Evolutionary conservation across 2,797 vertebrate species (phyloP).

Genomic region (Poecilia gillii): DNA sequence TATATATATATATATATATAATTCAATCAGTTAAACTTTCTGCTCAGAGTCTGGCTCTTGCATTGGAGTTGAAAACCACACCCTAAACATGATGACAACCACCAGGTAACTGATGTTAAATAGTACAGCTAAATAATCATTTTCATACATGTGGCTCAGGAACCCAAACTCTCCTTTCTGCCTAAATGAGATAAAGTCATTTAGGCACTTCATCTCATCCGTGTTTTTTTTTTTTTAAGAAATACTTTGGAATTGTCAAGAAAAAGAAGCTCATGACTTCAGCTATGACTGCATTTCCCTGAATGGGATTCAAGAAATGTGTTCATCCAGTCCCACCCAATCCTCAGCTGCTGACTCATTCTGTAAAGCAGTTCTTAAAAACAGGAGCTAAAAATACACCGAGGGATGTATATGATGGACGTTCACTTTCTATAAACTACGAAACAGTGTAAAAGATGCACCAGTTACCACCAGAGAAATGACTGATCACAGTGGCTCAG

Average conservation of each 20-base stretch:
- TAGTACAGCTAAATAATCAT: neutral
- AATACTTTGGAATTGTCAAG: neutral
- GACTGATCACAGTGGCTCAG: neutral
- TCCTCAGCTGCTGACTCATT: neutral
- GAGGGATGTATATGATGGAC: neutral
- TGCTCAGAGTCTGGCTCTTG: neutral
- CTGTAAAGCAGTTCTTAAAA: neutral
- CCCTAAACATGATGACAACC: neutral
- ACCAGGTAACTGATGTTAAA: neutral
- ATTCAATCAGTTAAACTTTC: neutral
- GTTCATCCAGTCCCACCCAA: neutral
- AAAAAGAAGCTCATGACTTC: neutral
- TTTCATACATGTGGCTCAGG: neutral
- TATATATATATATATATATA: neutral
- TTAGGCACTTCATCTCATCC: neutral
- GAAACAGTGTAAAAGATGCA: neutral
- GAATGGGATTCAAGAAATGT: neutral
- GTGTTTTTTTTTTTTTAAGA: too few species aligned
- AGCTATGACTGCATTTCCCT: constrained; percentile 2
- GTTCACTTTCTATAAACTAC: neutral
- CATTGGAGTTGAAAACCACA: neutral
- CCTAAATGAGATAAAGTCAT: too few species aligned
- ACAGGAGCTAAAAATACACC: neutral
- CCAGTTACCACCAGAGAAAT: neutral
- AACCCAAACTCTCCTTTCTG: neutral